A percentile compares a stretch with the other conserved stretches of the same genome.
Evolutionary conservation across 2,888 invertebrate species (phyloP).

Genomic region (Cantharis lateralis): DNA sequence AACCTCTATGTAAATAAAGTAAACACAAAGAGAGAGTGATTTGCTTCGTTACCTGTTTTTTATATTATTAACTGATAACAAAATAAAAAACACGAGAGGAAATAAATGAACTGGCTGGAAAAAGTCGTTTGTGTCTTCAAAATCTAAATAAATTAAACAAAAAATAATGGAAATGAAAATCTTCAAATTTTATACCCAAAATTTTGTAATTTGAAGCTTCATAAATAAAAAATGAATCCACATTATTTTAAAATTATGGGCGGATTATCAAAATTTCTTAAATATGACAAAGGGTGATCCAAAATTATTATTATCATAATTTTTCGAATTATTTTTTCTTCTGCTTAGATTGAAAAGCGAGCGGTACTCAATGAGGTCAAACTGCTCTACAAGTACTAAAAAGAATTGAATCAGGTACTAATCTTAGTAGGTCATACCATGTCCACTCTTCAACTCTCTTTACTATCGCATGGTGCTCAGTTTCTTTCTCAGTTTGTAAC

Average conservation of each 20-base stretch:
- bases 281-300: background rate
- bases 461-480: slow-evolving; percentile 7
- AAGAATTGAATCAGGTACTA: slow-evolving; percentile 21
- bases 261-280: background rate
- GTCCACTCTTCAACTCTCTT: slow-evolving; percentile 33
- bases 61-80: background rate
- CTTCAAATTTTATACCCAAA: background rate
- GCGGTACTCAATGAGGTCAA: slow-evolving; percentile 3
- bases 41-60: background rate
- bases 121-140: background rate
- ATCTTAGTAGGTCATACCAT: slow-evolving; percentile 36
- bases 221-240: background rate
- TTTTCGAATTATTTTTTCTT: background rate
- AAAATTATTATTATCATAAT: background rate
- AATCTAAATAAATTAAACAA: background rate
- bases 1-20: background rate
- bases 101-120: background rate
- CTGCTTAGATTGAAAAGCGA: background rate
- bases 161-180: background rate
- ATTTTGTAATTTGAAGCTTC: background rate
- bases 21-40: background rate
- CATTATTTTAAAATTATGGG: background rate
- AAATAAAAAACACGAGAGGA: background rate
- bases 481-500: slow-evolving; percentile 9
- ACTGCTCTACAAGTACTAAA: slow-evolving; percentile 5